These are phyloP conservation scores for Syngnathoides biaculeatus DNA, from an alignment of 2,113 vertebrate genomes.

Conservation along the genomic window DNA sequence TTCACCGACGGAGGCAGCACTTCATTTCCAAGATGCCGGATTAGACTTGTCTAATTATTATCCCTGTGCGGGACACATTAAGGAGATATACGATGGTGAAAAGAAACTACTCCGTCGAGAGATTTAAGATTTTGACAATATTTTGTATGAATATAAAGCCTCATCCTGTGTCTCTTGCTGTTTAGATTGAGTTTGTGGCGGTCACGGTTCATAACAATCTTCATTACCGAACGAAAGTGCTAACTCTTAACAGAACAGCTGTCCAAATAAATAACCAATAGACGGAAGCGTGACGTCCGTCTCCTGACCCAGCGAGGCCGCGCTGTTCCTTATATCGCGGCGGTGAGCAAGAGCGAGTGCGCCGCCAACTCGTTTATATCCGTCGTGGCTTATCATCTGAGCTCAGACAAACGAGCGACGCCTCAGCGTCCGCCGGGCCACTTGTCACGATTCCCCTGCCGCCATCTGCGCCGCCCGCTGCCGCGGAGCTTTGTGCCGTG, in stretches of 20 bases:
- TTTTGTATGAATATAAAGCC: too few relatives aligned
- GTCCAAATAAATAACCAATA: neutral
- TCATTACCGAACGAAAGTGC: constrained; percentile 10
- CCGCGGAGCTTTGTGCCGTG: neutral
- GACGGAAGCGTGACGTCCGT: constrained; percentile 34
- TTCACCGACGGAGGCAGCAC: neutral
- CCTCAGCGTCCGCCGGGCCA: constrained; percentile 9
- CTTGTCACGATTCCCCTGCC: constrained; percentile 12
- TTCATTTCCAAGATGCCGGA: neutral
- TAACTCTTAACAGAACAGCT: neutral
- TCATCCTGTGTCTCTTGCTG: neutral
- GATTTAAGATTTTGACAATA: too few relatives aligned
- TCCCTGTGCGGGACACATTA: too few relatives aligned
- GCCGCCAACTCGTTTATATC: constrained; percentile 24
- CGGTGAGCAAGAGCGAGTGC: constrained; percentile 22
- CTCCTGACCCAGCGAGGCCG: constrained; percentile 1
- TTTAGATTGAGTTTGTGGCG: constrained; percentile 44
- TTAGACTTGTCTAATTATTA: too few relatives aligned
- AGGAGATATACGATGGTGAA: too few relatives aligned
- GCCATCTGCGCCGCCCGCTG: constrained; percentile 4
- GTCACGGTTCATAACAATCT: constrained; percentile 16
- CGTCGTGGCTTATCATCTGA: constrained; percentile 37
- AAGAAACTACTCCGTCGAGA: too few relatives aligned
- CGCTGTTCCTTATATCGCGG: constrained; percentile 39
- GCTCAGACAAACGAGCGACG: constrained; percentile 40